Conservation (phyloP, 2,113 vertebrate genomes). For the Pseudorhombus dupliciocellatus region DNA sequence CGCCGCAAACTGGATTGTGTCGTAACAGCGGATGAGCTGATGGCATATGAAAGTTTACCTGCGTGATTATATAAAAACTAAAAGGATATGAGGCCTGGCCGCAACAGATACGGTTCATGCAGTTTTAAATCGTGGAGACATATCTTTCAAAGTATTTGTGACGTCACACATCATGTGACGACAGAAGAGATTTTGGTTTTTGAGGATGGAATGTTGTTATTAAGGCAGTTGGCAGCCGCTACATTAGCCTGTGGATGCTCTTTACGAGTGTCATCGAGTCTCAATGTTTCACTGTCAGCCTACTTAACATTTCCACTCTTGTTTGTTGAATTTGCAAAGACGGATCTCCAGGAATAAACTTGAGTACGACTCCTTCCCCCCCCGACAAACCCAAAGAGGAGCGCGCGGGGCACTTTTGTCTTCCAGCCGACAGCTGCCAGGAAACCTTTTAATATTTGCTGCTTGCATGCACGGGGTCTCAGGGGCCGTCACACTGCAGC, state of each 20-base stretch:
- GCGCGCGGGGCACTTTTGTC: constrained; percentile 23
- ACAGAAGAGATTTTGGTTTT: too few species aligned
- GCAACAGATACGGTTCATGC: too few species aligned
- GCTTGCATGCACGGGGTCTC: constrained; percentile 54
- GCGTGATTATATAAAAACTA: too few species aligned
- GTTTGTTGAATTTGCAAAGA: not conserved
- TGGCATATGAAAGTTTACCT: not conserved
- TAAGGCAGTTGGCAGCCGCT: too few species aligned
- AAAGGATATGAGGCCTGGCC: too few species aligned
- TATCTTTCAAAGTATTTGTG: too few species aligned
- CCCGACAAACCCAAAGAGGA: constrained; percentile 35
- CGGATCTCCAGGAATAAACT: not conserved
- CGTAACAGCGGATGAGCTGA: not conserved
- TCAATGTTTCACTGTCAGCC: not conserved
- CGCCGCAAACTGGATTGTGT: not conserved
- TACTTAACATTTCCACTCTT: not conserved
- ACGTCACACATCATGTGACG: too few species aligned
- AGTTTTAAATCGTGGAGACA: too few species aligned
- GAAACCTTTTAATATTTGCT: constrained; percentile 67
- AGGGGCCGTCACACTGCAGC: constrained; percentile 55
- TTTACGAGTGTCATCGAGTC: not conserved
- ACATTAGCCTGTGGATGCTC: too few species aligned
- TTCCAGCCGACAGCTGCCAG: constrained; percentile 66
- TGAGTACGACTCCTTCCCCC: constrained; percentile 34
- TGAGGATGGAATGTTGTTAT: too few species aligned